Percentiles rank a stretch among this genome's conserved stretches.
phyloP scores from a whole-genome alignment of 2,797 vertebrate species.

The Graptemys geographica region DNA sequence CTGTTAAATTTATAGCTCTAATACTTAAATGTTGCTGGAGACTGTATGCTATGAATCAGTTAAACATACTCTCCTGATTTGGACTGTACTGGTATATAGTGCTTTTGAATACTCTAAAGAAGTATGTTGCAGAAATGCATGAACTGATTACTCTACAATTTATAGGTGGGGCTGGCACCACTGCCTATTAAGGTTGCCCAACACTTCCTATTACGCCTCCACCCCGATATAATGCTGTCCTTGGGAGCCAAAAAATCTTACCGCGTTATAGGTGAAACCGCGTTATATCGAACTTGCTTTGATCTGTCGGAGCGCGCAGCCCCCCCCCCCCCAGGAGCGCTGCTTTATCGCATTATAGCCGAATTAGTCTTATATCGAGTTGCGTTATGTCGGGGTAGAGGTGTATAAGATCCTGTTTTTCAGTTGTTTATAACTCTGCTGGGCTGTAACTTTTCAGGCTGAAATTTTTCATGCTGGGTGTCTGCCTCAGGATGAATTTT shows the following conservation, averaged over 20 bases:
- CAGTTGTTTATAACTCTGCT: not conserved
- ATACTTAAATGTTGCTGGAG: not conserved
- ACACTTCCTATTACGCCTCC: not conserved
- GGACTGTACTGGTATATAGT: not conserved
- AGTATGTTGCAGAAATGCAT: not conserved
- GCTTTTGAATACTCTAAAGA: not conserved
- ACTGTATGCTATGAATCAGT: not conserved
- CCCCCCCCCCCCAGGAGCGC: no score
- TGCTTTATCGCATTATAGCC: no score
- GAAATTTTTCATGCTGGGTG: not conserved
- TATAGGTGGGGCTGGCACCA: not conserved
- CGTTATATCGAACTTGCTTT: no score
- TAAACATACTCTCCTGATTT: not conserved
- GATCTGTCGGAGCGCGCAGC: no score
- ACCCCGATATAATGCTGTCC: no score
- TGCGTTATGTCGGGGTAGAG: no score
- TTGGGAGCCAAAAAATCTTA: no score
- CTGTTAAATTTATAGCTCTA: fast-evolving
- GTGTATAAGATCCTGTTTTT: not conserved
- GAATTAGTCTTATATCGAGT: no score
- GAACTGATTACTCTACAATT: fast-evolving
- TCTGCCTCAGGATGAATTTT: not conserved
- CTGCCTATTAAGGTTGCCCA: not conserved
- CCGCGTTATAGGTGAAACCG: no score
- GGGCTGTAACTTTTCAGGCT: not conserved